These are phyloP conservation scores for Schrankia costaestrigalis DNA, from an alignment of 2,888 invertebrate genomes.

Conservation along the genomic window DNA sequence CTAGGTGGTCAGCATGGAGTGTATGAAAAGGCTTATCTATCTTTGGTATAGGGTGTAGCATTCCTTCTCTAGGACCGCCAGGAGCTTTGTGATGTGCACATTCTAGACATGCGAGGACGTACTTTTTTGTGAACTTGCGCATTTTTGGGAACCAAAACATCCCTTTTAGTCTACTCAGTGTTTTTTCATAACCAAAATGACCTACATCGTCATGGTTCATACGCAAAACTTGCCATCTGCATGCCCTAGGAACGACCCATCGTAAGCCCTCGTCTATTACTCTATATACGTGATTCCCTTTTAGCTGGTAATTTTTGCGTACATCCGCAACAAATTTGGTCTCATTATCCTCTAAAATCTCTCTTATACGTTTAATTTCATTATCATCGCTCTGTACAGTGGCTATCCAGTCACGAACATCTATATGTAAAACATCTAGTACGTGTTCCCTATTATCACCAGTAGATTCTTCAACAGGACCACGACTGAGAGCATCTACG, in stretches of 20 bases:
- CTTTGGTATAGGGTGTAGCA: constrained; percentile 8
- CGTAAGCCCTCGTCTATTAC: not conserved
- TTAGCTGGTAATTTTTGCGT: constrained; percentile 6
- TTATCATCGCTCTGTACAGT: constrained; percentile 21
- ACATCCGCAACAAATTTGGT: constrained; percentile 1
- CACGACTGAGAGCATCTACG: constrained; percentile 33
- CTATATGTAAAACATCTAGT: constrained; percentile 2
- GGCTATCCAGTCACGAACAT: constrained; percentile 13
- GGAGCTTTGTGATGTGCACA: constrained; percentile 6
- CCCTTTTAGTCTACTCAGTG: not conserved
- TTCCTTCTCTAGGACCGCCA: constrained; percentile 3
- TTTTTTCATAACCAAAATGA: constrained; percentile 8
- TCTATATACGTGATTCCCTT: constrained; percentile 4
- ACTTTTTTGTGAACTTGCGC: constrained; percentile 4
- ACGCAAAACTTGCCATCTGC: constrained; percentile 37
- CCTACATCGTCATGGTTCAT: constrained; percentile 45
- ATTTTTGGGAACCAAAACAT: constrained; percentile 11
- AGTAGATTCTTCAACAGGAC: not conserved
- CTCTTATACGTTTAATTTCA: constrained; percentile 14
- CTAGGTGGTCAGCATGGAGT: constrained; percentile 4
- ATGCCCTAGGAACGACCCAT: constrained; percentile 7
- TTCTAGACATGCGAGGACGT: constrained; percentile 4
- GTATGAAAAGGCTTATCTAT: constrained; percentile 6
- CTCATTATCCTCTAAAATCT: not conserved
- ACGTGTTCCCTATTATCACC: constrained; percentile 4